Evolutionary conservation across 2,888 invertebrate genomes (phyloP).

Genomic region (Drosophila merina): DNA sequence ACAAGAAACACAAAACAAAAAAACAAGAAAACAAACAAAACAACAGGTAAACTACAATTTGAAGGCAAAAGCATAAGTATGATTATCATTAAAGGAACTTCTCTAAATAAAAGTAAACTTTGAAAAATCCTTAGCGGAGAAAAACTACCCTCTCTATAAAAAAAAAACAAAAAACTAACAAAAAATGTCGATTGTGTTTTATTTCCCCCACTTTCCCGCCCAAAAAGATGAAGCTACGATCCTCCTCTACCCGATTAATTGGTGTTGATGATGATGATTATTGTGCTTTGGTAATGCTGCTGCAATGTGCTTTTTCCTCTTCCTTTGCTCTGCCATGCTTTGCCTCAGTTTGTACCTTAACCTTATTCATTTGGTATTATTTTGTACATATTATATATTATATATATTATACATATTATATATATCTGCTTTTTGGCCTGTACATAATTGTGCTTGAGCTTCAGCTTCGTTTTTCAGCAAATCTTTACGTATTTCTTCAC

Average conservation of each 20-base stretch:
- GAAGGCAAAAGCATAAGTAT: constrained; percentile 64
- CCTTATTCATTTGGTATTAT: constrained; percentile 42
- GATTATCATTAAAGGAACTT: constrained; percentile 79
- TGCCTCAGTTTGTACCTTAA: constrained; percentile 32
- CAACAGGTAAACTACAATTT: constrained; percentile 9
- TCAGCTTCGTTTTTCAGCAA: constrained; percentile 36
- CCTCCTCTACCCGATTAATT: constrained; percentile 36
- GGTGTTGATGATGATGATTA: constrained; percentile 42
- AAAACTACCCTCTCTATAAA: constrained; percentile 76
- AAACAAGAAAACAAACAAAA: constrained; percentile 23
- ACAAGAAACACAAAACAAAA: constrained; percentile 49
- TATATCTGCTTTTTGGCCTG: constrained; percentile 40
- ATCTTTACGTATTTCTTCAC: constrained; percentile 30
- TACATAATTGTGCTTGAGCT: constrained; percentile 43
- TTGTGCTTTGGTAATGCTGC: constrained; percentile 56
- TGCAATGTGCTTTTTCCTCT: constrained; percentile 45
- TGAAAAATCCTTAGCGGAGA: constrained; percentile 78
- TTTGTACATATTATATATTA: constrained; percentile 1
- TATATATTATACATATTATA: neutral
- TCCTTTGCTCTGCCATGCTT: constrained; percentile 47
- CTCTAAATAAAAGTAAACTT: constrained; percentile 79
- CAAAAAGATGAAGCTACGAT: constrained; percentile 30
- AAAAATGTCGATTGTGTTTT: constrained; percentile 69
- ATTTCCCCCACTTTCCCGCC: constrained; percentile 54
- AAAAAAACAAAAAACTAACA: constrained; percentile 57